Conservation (phyloP, 2,888 invertebrate genomes). For the Neocrepidodera transversa region DNA sequence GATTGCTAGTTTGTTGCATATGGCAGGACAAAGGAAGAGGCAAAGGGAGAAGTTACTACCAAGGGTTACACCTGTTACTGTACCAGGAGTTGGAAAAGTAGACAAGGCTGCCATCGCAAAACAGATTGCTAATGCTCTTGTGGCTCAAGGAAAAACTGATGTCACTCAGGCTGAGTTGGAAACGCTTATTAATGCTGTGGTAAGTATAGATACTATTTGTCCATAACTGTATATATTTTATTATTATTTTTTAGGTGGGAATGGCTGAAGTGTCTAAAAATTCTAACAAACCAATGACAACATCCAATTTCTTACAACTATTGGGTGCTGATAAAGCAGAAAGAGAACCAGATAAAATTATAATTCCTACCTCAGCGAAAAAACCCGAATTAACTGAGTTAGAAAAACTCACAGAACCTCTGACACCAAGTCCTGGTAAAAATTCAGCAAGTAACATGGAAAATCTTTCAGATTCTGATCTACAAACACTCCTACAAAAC, state of each 20-base stretch:
- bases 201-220: too few species aligned
- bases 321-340: conserved; percentile 35
- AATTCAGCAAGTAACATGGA: conserved; percentile 64
- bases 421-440: conserved; percentile 42
- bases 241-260: conserved; percentile 64
- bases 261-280: conserved; percentile 70
- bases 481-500: conserved; percentile 81
- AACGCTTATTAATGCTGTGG: conserved; percentile 80
- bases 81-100: conserved; percentile 74
- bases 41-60: conserved; percentile 50
- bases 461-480: conserved; percentile 78
- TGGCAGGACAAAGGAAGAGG: conserved; percentile 65
- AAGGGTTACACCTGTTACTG: conserved; percentile 63
- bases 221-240: too few species aligned
- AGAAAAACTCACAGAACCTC: conserved; percentile 41
- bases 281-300: conserved; percentile 62
- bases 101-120: conserved; percentile 82
- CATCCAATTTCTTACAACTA: conserved; percentile 62
- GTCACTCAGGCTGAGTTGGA: conserved; percentile 81
- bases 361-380: conserved; percentile 21
- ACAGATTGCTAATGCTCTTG: conserved; percentile 80
- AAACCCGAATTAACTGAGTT: conserved; percentile 29
- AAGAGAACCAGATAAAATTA: conserved; percentile 31
- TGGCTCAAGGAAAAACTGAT: conserved; percentile 82
- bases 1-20: conserved; percentile 76